These are phyloP conservation scores for Rissa tridactyla DNA, from an alignment of 2,113 vertebrate species.

Conservation along the genomic window DNA sequence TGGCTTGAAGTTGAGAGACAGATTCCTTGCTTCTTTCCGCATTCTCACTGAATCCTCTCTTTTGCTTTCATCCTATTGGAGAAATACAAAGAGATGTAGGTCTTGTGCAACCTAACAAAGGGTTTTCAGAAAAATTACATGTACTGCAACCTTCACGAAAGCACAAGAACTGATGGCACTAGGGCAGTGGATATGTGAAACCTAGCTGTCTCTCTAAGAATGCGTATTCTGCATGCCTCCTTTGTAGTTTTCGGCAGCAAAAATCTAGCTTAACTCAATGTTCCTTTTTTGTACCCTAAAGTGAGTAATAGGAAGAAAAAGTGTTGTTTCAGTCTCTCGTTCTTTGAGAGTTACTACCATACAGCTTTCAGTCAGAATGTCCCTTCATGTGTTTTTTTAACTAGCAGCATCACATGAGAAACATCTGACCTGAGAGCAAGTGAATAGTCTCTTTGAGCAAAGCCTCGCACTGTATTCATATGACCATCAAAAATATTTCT, in stretches of 20 bases:
- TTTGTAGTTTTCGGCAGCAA: not conserved
- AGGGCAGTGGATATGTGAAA: not conserved
- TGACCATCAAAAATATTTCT: not conserved
- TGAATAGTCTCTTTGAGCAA: not conserved
- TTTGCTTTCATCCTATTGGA: not conserved
- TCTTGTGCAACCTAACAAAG: not conserved
- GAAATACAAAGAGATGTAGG: not conserved
- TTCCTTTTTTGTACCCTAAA: not conserved
- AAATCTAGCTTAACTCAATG: not conserved
- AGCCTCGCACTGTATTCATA: not conserved
- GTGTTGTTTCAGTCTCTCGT: not conserved
- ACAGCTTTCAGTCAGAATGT: not conserved
- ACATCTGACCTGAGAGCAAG: constrained; percentile 1
- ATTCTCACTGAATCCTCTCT: not conserved
- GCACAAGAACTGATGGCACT: not conserved
- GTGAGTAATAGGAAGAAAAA: not conserved
- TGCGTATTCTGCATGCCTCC: not conserved
- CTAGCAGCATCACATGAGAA: constrained; percentile 1
- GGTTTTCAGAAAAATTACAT: not conserved
- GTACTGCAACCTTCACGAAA: not conserved
- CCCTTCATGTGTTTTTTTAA: not conserved
- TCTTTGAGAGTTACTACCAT: not conserved
- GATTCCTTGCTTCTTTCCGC: not conserved
- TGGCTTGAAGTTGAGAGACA: not conserved
- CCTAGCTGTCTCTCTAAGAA: not conserved